Evolutionary conservation across 2,797 vertebrate genomes (phyloP).

Genomic region (Malacoraja senta): DNA sequence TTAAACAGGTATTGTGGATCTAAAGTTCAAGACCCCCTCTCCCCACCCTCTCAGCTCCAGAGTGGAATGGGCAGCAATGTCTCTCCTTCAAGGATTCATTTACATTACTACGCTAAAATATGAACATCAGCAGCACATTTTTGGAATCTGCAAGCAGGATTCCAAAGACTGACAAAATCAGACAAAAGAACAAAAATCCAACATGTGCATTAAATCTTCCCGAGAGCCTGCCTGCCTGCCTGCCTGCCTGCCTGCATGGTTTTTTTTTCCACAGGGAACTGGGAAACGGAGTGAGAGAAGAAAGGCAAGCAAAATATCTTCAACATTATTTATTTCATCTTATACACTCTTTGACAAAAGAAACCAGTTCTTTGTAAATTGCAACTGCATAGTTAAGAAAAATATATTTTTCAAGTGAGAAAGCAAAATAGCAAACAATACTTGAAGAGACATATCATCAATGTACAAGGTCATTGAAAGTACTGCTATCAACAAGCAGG

Average conservation of each 20-base stretch:
- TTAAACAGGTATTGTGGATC: not conserved
- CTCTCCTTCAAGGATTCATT: not conserved
- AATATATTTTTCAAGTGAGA: not conserved
- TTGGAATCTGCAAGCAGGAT: not conserved
- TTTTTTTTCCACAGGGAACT: not conserved
- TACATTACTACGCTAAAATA: not conserved
- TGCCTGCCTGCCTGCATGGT: no score
- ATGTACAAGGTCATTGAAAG: not conserved
- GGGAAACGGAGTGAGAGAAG: not conserved
- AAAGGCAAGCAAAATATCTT: not conserved
- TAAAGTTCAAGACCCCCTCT: not conserved
- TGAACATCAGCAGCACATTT: not conserved
- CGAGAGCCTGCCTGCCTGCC: not conserved
- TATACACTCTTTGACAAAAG: not conserved
- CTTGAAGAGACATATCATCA: not conserved
- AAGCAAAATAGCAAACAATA: not conserved
- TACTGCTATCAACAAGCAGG: not conserved
- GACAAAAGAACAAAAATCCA: not conserved
- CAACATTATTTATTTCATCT: not conserved
- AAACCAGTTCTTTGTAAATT: constrained; percentile 33
- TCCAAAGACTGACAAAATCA: not conserved
- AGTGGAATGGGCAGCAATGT: not conserved
- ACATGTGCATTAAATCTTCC: not conserved
- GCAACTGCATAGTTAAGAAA: not conserved
- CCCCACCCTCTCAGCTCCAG: no score